Percentiles rank a stretch among this genome's conserved stretches.
These are phyloP conservation scores for Theonella swinhoei DNA, from an alignment of 37 sponge, comb jelly and placozoan species.

Conservation along the genomic window DNA sequence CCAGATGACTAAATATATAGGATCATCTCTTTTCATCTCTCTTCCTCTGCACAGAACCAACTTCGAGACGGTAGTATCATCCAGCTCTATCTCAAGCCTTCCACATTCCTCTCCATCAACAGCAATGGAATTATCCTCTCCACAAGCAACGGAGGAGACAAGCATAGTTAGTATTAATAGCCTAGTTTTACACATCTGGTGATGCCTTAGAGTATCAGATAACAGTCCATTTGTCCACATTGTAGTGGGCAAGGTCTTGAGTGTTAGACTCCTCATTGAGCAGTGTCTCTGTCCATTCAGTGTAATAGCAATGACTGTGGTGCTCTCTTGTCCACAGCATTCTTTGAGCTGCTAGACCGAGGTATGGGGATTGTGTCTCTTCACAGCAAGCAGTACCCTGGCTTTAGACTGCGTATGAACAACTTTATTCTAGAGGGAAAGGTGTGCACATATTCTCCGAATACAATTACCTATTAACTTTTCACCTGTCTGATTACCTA, in stretches of 20 bases:
- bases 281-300: not conserved
- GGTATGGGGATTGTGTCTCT: constrained; percentile 81
- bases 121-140: constrained; percentile 11
- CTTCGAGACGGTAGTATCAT: constrained; percentile 13
- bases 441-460: constrained; percentile 26
- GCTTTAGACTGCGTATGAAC: constrained; percentile 45
- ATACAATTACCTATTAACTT: not conserved
- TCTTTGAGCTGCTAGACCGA: constrained; percentile 51
- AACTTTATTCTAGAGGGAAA: constrained; percentile 33
- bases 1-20: too few relatives aligned
- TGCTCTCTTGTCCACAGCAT: constrained; percentile 40
- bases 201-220: too few relatives aligned
- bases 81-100: constrained; percentile 45
- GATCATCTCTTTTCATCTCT: not conserved
- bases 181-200: too few relatives aligned
- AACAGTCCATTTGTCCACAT: too few relatives aligned
- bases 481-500: too few relatives aligned
- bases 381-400: constrained; percentile 28
- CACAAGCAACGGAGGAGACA: constrained; percentile 30
- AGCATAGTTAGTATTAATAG: constrained; percentile 7
- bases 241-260: too few relatives aligned
- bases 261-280: not conserved
- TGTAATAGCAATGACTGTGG: not conserved
- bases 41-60: constrained; percentile 26
- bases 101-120: constrained; percentile 30